Percentiles rank a stretch among this genome's conserved stretches.
These are phyloP conservation scores for Manis pentadactyla DNA, from an alignment of 2,797 vertebrate species.

Conservation along the genomic window DNA sequence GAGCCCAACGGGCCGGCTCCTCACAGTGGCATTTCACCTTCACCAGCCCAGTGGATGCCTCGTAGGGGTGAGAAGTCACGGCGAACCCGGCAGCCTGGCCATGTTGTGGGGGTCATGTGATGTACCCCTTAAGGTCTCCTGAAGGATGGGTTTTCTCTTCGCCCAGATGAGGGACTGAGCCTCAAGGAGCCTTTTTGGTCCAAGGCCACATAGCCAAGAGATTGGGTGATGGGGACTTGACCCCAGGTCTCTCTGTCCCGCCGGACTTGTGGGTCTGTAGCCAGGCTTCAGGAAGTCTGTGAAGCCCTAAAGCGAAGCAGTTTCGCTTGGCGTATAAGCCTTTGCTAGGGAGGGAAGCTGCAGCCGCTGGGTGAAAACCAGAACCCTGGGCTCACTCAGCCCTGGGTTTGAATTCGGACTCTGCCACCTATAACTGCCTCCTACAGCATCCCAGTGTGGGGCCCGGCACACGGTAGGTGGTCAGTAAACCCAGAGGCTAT, in stretches of 20 bases:
- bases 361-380: background rate
- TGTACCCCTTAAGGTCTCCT: background rate
- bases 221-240: background rate
- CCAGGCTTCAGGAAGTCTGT: background rate
- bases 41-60: accelerated
- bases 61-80: background rate
- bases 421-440: too few species aligned
- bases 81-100: background rate
- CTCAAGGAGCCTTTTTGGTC: background rate
- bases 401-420: background rate
- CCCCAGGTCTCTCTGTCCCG: background rate
- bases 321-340: background rate
- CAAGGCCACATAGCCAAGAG: background rate
- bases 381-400: background rate
- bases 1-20: background rate
- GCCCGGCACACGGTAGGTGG: background rate
- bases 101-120: background rate
- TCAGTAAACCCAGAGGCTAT: background rate
- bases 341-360: background rate
- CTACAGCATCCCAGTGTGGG: too few species aligned
- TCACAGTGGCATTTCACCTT: accelerated
- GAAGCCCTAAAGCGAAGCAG: background rate
- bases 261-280: background rate
- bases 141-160: background rate
- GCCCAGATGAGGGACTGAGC: background rate